Evolutionary conservation across 2,797 vertebrate genomes (phyloP).

Genomic region (Mionectes olivaceus): DNA sequence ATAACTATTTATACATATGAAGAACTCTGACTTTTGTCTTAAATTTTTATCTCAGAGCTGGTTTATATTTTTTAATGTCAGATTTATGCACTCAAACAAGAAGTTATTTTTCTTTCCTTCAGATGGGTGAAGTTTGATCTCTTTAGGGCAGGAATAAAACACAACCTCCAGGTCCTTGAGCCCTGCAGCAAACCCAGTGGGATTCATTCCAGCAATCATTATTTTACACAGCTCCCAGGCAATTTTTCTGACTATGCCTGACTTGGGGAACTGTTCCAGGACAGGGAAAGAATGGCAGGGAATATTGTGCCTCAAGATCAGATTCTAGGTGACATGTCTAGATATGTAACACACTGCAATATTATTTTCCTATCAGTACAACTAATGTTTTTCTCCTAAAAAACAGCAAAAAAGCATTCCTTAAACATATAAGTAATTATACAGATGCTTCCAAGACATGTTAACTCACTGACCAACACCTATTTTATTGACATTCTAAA

Average conservation of each 20-base stretch:
- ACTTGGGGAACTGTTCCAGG: background rate
- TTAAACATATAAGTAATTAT: background rate
- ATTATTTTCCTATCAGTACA: background rate
- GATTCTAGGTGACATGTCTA: background rate
- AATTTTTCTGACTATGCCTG: background rate
- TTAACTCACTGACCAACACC: background rate
- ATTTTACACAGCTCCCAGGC: background rate
- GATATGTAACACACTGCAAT: background rate
- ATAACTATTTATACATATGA: background rate
- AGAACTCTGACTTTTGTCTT: background rate
- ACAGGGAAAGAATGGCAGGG: background rate
- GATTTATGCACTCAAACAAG: background rate
- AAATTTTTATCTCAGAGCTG: background rate
- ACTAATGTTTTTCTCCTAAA: background rate
- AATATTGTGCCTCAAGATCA: background rate
- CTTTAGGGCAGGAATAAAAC: background rate
- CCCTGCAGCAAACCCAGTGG: background rate
- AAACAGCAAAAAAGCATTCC: fast-evolving
- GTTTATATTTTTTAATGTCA: background rate
- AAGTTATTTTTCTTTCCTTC: background rate
- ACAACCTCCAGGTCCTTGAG: background rate
- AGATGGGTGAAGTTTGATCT: background rate
- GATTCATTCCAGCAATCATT: background rate
- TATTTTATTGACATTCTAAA: background rate
- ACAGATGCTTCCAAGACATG: background rate